A percentile compares a stretch with the other conserved stretches of the same genome.
Evolutionary conservation across 2,113 vertebrate species (phyloP).

Genomic region (Chamaetylas fuelleborni): DNA sequence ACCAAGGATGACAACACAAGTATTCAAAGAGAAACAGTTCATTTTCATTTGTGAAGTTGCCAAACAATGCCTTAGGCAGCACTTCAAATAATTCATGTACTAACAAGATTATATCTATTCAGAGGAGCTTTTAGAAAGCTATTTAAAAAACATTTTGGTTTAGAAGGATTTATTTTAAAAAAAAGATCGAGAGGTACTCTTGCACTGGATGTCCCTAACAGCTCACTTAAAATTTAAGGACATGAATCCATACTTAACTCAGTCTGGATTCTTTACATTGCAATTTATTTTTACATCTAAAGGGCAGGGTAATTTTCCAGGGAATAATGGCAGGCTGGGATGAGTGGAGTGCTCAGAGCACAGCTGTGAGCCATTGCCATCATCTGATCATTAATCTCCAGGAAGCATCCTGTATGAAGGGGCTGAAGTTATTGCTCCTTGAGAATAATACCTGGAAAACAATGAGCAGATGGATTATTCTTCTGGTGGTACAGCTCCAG

Average conservation of each 20-base stretch:
- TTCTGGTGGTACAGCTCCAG: background rate
- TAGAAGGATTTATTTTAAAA: background rate
- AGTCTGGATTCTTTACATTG: background rate
- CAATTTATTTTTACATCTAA: constrained; percentile 17
- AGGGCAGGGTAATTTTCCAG: background rate
- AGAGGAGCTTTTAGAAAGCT: background rate
- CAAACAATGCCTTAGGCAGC: background rate
- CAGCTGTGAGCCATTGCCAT: constrained; percentile 12
- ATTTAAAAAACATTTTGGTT: background rate
- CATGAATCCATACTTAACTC: background rate
- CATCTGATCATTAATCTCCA: constrained; percentile 36
- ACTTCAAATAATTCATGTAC: background rate
- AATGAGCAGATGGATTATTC: constrained; percentile 4
- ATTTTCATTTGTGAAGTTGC: background rate
- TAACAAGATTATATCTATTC: background rate
- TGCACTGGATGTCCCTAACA: background rate
- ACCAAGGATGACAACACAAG: background rate
- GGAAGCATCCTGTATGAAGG: background rate
- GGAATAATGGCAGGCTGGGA: background rate
- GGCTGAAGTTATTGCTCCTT: background rate
- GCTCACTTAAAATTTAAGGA: background rate
- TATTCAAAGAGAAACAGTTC: background rate
- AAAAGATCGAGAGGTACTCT: background rate
- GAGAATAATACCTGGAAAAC: constrained; percentile 2
- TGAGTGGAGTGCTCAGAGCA: background rate